Evolutionary conservation across 2,113 vertebrate species (phyloP), one percentile per base, ranked within the genome.

Genomic region (Arvicanthis niloticus): DNA sequence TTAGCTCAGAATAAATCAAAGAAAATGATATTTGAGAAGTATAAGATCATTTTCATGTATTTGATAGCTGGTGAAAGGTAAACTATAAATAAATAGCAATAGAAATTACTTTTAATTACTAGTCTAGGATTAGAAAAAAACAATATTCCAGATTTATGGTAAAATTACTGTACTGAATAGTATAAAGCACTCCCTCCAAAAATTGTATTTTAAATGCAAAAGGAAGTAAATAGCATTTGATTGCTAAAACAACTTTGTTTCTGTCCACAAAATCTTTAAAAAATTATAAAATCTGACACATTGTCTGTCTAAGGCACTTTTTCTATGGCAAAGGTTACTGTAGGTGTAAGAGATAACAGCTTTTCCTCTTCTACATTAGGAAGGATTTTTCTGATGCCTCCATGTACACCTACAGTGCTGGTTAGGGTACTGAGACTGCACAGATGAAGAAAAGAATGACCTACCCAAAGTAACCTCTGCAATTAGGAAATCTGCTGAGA

Each of bases 401-500:
- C 0, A 12, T 68, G 13, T 56, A 56, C 19, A 58, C 65, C 60
- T 60, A 15, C 82, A 90, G 53, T 82, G 90, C 53, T 95, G 85
- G 56, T 93, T n/a, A 45, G 34, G 72, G 67, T 72, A 77, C 45
- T 6, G 5, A 80, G 60, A 51, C 13, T 58, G 31, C 34, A 60
- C 45, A 77, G 67, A 77, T 45, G 70, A 93, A 68, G 72, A 93
- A 70, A 88, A n/a, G 60, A 81, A 96, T 97, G 97, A 96, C 97
- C 92, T 92, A 82, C 51, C 40, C 91, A 65, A 51, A 24, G 88
- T 94, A 92, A 97, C 94, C 94, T 94, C 94, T 88, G 84, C 80
- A 96, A 94, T 97, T 97, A 97, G 48, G 31, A 96, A 97, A 78
- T 96, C 94, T 97, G 53, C 85, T 87, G 96, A 96, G 97, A 97